Evolutionary conservation across 2,113 vertebrate genomes (phyloP).

Genomic region (Helogale parvula): DNA sequence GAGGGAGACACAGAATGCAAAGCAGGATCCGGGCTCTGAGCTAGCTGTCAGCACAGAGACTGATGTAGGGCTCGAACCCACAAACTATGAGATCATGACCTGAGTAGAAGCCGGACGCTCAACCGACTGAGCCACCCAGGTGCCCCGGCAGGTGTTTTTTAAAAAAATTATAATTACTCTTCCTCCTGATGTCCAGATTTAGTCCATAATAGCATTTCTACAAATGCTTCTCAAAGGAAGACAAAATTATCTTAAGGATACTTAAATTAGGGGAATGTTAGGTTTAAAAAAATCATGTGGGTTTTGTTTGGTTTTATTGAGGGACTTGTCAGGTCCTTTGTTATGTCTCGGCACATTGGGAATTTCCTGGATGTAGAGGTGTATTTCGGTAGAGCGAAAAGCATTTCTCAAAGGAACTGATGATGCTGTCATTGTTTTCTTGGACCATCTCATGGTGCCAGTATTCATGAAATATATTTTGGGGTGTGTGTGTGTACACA

Average conservation of each 20-base stretch:
- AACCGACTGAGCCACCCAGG: too few species aligned
- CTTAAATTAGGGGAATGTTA: not conserved
- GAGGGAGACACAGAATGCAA: too few species aligned
- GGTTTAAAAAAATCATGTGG: not conserved
- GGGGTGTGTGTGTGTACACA: not conserved
- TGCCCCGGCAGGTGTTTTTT: not conserved
- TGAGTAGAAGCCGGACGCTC: too few species aligned
- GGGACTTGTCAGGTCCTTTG: conserved; percentile 21
- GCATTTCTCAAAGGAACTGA: not conserved
- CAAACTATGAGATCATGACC: too few species aligned
- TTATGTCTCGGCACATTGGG: not conserved
- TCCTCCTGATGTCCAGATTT: not conserved
- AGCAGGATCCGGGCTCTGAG: too few species aligned
- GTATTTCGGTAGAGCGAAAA: not conserved
- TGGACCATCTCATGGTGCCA: not conserved
- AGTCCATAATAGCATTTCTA: not conserved
- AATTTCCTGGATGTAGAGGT: not conserved
- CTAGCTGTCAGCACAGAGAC: too few species aligned
- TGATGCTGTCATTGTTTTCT: too few species aligned
- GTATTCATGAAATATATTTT: not conserved
- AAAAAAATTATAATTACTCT: not conserved
- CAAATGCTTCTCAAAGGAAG: not conserved
- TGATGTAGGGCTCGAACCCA: too few species aligned
- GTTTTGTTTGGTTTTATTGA: not conserved
- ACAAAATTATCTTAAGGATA: not conserved